These are phyloP conservation scores for Eulemur macaco DNA, from an alignment of 2,113 vertebrate species.

Conservation along the genomic window DNA sequence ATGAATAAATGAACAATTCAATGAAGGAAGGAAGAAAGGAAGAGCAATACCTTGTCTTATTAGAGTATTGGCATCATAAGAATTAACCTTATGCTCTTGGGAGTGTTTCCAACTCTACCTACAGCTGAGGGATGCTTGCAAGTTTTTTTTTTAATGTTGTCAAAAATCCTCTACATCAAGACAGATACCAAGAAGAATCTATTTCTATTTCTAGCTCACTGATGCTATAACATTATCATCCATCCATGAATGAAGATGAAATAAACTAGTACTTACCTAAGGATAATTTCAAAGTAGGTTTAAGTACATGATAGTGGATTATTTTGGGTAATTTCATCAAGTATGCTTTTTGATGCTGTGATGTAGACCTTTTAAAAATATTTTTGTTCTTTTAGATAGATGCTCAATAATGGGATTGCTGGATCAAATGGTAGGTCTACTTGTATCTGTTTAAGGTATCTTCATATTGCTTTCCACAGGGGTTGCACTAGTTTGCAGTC, in stretches of 20 bases:
- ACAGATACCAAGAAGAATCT: background rate
- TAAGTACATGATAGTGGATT: background rate
- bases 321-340: background rate
- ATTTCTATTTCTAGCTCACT: background rate
- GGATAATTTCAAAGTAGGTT: background rate
- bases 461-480: too few relatives aligned
- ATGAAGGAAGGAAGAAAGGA: background rate
- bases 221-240: background rate
- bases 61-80: background rate
- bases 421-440: too few relatives aligned
- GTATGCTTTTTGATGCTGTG: background rate
- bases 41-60: background rate
- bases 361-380: background rate
- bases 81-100: background rate
- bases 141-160: background rate
- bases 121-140: background rate
- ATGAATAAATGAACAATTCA: background rate
- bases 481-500: too few relatives aligned
- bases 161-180: background rate
- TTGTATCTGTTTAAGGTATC: too few relatives aligned
- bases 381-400: background rate
- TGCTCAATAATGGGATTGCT: too few relatives aligned
- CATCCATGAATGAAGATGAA: background rate
- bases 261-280: background rate
- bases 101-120: background rate